phyloP scores from a whole-genome alignment of 2,113 vertebrate species.

The Takifugu flavidus region DNA sequence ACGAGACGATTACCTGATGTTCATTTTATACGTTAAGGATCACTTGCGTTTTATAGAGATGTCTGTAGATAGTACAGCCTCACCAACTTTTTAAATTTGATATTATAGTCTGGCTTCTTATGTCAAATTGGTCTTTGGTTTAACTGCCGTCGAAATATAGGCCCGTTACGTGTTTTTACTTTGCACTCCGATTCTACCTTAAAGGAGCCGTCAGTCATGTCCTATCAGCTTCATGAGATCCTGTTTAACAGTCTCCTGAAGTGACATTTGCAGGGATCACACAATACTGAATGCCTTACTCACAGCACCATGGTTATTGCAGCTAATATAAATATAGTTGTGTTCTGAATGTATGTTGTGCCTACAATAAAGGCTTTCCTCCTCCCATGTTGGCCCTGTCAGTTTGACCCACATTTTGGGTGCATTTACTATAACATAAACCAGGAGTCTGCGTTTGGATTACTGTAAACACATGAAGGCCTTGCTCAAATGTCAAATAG shows the following conservation, averaged over 20 bases:
- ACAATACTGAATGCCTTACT: slow-evolving; percentile 42
- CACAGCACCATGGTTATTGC: slow-evolving; percentile 22
- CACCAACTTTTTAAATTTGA: background rate
- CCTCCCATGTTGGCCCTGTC: slow-evolving; percentile 4
- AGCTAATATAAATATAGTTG: slow-evolving; percentile 34
- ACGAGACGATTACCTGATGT: background rate
- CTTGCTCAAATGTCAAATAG: slow-evolving; percentile 14
- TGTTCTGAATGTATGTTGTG: slow-evolving; percentile 60
- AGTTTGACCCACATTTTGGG: slow-evolving; percentile 8
- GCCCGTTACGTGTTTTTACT: slow-evolving; percentile 11
- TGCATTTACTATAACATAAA: slow-evolving; percentile 2
- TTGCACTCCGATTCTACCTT: slow-evolving; percentile 41
- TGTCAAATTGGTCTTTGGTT: background rate
- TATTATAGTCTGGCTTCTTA: slow-evolving; percentile 13
- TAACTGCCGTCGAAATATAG: slow-evolving; percentile 6
- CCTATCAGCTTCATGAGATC: slow-evolving; percentile 22
- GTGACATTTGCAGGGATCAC: slow-evolving; percentile 29
- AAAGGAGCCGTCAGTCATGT: slow-evolving; percentile 17
- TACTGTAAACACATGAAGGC: slow-evolving; percentile 39
- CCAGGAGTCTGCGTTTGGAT: slow-evolving; percentile 28
- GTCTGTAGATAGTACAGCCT: slow-evolving; percentile 39
- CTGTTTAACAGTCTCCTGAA: slow-evolving; percentile 4
- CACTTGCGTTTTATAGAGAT: background rate
- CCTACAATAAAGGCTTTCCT: slow-evolving; percentile 60
- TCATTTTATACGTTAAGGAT: background rate